phyloP scores from a whole-genome alignment of 2,888 invertebrate species.

The Argyra leucocephala region DNA sequence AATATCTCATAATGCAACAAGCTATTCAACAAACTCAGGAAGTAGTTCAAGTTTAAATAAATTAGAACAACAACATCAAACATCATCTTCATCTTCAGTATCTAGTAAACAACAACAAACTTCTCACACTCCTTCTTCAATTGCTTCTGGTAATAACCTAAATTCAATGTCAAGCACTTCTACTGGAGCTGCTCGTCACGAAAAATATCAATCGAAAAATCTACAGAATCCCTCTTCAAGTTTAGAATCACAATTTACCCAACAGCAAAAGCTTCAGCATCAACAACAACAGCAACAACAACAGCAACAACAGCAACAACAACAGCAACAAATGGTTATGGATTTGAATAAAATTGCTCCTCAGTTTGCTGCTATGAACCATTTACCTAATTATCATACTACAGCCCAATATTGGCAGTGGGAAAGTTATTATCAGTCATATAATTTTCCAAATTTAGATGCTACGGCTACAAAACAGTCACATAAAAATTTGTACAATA shows the following conservation, averaged over 20 bases:
- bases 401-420: conserved; percentile 58
- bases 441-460: conserved; percentile 52
- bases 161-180: background rate
- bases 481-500: conserved; percentile 43
- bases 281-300: conserved; percentile 11
- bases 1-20: background rate
- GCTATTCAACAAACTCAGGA: background rate
- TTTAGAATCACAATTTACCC: background rate
- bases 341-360: conserved; percentile 51
- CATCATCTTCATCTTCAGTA: background rate
- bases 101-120: background rate
- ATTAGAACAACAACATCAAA: background rate
- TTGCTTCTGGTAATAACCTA: background rate
- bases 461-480: conserved; percentile 49
- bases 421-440: conserved; percentile 51
- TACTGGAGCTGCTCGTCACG: conserved; percentile 16
- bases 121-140: background rate
- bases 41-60: background rate
- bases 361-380: conserved; percentile 53
- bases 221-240: conserved; percentile 12
- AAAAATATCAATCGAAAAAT: conserved; percentile 20
- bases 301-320: conserved; percentile 25
- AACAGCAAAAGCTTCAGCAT: conserved; percentile 7
- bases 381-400: conserved; percentile 57
- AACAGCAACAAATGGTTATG: conserved; percentile 30